A percentile compares a stretch with the other conserved stretches of the same genome.
These are phyloP conservation scores for Kryptopterus vitreolus DNA, from an alignment of 2,797 vertebrate species.

Conservation along the genomic window DNA sequence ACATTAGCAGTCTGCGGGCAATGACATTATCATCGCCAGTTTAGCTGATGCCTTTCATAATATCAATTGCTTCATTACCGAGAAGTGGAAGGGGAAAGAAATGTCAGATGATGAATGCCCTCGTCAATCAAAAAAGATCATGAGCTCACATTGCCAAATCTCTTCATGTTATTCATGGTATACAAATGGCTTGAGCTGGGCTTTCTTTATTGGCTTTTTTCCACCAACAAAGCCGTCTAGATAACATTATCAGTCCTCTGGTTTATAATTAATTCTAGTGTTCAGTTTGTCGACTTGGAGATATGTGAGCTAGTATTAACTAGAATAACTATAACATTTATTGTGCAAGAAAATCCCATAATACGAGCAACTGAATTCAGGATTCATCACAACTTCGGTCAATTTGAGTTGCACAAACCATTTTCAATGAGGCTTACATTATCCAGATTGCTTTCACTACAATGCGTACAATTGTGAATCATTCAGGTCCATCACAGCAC, in stretches of 20 bases:
- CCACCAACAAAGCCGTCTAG: neutral
- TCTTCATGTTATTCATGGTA: constrained; percentile 62
- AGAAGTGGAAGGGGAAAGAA: constrained; percentile 53
- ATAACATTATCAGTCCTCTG: neutral
- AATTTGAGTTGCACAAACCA: neutral
- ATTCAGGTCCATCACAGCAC: neutral
- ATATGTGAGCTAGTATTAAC: neutral
- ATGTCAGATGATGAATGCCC: constrained; percentile 51
- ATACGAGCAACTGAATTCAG: neutral
- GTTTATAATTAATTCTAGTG: neutral
- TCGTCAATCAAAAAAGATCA: constrained; percentile 57
- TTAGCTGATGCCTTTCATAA: constrained; percentile 36
- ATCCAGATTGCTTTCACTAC: neutral
- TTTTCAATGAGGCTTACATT: neutral
- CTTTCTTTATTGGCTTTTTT: constrained; percentile 40
- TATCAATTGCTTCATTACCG: constrained; percentile 62
- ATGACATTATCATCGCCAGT: constrained; percentile 30
- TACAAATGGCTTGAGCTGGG: constrained; percentile 55
- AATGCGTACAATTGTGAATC: neutral
- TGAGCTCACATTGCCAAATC: constrained; percentile 51
- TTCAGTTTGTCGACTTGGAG: constrained; percentile 9
- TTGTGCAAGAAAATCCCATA: neutral
- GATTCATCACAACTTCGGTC: neutral
- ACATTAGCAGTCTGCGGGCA: constrained; percentile 26
- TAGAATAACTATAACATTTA: neutral